Evolutionary conservation across 2,113 vertebrate genomes (phyloP).

Genomic region (Greenwoodochromis staneri): DNA sequence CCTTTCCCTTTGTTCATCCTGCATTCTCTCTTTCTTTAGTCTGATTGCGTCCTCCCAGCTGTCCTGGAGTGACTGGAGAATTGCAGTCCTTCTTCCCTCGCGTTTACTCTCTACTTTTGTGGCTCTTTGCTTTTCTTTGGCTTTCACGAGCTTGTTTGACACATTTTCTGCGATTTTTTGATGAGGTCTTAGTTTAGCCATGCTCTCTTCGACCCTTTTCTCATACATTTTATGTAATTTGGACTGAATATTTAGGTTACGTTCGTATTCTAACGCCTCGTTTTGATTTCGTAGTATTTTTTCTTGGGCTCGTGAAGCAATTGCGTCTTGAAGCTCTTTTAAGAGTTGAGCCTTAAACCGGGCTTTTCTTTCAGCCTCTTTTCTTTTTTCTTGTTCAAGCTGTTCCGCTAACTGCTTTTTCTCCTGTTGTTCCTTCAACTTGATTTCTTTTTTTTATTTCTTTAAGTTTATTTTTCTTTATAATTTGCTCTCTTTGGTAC

Average conservation of each 20-base stretch:
- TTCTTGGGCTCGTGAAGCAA: background rate
- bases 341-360: background rate
- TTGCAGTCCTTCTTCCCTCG: background rate
- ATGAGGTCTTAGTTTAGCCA: background rate
- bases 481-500: background rate
- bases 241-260: background rate
- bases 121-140: background rate
- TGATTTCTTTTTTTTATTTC: background rate
- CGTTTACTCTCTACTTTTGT: background rate
- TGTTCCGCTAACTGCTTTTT: background rate
- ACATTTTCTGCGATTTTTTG: background rate
- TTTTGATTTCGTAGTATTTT: background rate
- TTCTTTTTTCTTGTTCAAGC: background rate
- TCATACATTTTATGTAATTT: rapidly evolving
- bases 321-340: background rate
- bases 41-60: background rate
- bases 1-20: background rate
- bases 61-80: background rate
- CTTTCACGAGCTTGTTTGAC: background rate
- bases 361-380: background rate
- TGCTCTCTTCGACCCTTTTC: background rate
- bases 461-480: background rate
- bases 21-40: background rate
- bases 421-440: background rate
- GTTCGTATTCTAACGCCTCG: background rate